Conservation (phyloP, 2,888 invertebrate genomes). For the Priocnemis perturbator region DNA sequence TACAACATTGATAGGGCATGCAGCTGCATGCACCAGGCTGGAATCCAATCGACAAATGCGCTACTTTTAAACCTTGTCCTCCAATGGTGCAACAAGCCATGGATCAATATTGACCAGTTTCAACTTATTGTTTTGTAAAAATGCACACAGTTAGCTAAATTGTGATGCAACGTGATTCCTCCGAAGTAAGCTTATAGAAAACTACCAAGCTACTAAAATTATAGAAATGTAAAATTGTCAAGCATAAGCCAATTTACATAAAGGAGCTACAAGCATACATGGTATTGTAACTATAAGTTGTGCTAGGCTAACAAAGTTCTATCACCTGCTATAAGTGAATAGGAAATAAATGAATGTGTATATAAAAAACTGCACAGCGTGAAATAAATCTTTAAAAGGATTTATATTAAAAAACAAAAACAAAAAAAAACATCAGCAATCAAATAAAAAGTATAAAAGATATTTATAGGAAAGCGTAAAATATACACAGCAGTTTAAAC, state of each 20-base stretch:
- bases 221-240: conserved; percentile 30
- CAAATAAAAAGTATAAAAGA: too few relatives aligned
- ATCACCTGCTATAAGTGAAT: too few relatives aligned
- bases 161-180: background rate
- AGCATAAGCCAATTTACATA: conserved; percentile 41
- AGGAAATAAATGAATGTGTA: too few relatives aligned
- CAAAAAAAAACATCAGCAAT: too few relatives aligned
- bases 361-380: too few relatives aligned
- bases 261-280: conserved; percentile 40
- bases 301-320: background rate
- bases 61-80: conserved; percentile 30
- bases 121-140: conserved; percentile 13
- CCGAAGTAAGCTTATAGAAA: too few relatives aligned
- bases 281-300: conserved; percentile 15
- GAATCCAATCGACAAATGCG: conserved; percentile 66
- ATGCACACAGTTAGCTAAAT: conserved; percentile 19
- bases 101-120: background rate
- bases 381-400: too few relatives aligned
- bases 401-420: too few relatives aligned
- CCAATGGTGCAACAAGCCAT: background rate
- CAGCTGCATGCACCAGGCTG: conserved; percentile 67
- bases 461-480: background rate
- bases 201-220: conserved; percentile 27
- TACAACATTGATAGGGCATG: conserved; percentile 73
- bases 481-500: background rate